Conservation (phyloP, 1,140 invertebrate species). For the Sitobion miscanthi region DNA sequence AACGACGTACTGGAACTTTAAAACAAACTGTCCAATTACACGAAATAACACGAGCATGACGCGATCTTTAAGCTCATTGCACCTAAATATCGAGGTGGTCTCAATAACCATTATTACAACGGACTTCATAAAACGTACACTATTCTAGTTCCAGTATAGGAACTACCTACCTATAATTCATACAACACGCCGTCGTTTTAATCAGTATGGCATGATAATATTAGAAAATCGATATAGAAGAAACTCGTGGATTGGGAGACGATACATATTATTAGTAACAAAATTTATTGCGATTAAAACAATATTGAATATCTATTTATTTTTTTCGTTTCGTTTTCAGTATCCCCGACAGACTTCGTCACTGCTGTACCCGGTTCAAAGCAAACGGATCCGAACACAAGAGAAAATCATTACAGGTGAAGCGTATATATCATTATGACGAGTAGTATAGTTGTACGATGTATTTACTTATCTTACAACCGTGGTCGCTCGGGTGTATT, state of each 20-base stretch:
- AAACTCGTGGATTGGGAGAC: too few relatives aligned
- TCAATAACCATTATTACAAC: not conserved
- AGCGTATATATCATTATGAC: not conserved
- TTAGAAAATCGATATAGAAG: too few relatives aligned
- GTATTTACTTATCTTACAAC: not conserved
- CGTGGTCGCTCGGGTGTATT: not conserved
- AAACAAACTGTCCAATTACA: not conserved
- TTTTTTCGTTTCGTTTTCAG: slow-evolving; percentile 4
- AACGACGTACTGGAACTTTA: not conserved
- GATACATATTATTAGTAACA: too few relatives aligned
- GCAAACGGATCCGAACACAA: slow-evolving; percentile 43
- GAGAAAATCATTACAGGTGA: slow-evolving; percentile 54
- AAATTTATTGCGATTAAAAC: too few relatives aligned
- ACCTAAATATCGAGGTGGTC: not conserved
- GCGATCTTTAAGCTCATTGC: not conserved
- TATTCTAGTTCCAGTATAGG: not conserved
- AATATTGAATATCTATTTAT: not conserved
- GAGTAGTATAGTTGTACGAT: not conserved
- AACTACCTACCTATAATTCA: too few relatives aligned
- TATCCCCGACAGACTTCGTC: slow-evolving; percentile 26
- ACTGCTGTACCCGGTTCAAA: slow-evolving; percentile 18
- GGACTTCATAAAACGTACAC: not conserved
- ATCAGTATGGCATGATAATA: too few relatives aligned
- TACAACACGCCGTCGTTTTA: too few relatives aligned
- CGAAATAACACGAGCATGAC: not conserved